Conservation (phyloP, 2,113 vertebrate species). For the Sapayoa aenigma region DNA sequence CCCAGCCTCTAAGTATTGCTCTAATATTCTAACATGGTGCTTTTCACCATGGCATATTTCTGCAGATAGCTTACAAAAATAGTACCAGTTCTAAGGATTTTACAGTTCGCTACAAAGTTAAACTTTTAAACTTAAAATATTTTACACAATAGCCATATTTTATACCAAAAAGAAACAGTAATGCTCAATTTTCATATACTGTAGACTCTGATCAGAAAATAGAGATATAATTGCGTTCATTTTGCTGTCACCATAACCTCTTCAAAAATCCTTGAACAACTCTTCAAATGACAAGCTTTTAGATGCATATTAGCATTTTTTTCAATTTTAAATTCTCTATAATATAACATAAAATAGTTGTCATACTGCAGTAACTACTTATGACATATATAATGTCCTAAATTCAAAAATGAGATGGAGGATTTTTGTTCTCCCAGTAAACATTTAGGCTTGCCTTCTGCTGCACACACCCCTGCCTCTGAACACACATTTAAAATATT, state of each 20-base stretch:
- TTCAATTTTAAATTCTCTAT: conserved; percentile 79
- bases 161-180: conserved; percentile 67
- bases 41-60: neutral
- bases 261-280: conserved; percentile 81
- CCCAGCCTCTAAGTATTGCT: neutral
- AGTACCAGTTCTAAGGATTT: conserved; percentile 44
- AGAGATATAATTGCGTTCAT: conserved; percentile 84
- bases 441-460: conserved; percentile 68
- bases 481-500: conserved; percentile 57
- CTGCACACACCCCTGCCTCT: conserved; percentile 36
- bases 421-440: conserved; percentile 70
- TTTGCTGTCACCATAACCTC: conserved; percentile 85
- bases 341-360: conserved; percentile 79
- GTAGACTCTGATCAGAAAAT: conserved; percentile 80
- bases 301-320: conserved; percentile 85
- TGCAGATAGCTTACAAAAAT: conserved; percentile 40
- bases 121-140: conserved; percentile 69
- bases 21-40: neutral
- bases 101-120: conserved; percentile 51
- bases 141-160: conserved; percentile 67
- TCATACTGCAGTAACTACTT: conserved; percentile 74
- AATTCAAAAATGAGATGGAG: conserved; percentile 77
- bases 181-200: conserved; percentile 73
- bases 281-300: conserved; percentile 86
- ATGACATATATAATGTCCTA: conserved; percentile 79